Evolutionary conservation across 2,888 invertebrate genomes (phyloP).

Genomic region (Rhaphigaster nebulosa): DNA sequence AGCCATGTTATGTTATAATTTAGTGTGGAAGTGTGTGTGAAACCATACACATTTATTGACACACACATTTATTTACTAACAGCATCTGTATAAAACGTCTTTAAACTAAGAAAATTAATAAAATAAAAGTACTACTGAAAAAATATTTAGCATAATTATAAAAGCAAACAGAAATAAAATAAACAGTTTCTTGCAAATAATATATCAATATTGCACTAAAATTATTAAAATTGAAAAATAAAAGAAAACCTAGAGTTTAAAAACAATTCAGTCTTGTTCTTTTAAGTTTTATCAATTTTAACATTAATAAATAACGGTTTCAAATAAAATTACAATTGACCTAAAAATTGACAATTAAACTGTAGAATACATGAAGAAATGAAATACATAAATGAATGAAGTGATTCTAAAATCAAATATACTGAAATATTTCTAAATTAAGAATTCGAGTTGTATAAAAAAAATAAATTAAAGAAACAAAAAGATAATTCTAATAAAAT

Average conservation of each 20-base stretch:
- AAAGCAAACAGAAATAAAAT: conserved; percentile 32
- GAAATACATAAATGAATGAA: conserved; percentile 22
- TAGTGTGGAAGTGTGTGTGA: conserved; percentile 17
- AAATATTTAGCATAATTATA: not conserved
- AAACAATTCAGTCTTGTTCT: conserved; percentile 48
- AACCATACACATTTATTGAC: conserved; percentile 15
- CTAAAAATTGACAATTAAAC: conserved; percentile 33
- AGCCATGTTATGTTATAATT: conserved; percentile 37
- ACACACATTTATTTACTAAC: conserved; percentile 18
- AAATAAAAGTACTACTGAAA: not conserved
- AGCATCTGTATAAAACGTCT: conserved; percentile 22
- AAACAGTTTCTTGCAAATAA: conserved; percentile 41
- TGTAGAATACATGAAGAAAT: conserved; percentile 38
- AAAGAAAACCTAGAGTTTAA: conserved; percentile 23
- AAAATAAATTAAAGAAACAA: not conserved
- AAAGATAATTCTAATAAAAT: not conserved
- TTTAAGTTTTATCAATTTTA: conserved; percentile 48
- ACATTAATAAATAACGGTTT: conserved; percentile 29
- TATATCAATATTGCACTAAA: conserved; percentile 43
- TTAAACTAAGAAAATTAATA: conserved; percentile 41
- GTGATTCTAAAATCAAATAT: conserved; percentile 45
- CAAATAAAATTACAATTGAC: conserved; percentile 50
- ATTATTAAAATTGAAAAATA: not conserved
- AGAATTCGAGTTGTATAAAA: not conserved
- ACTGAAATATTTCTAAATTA: not conserved